Percentiles rank a stretch among this genome's conserved stretches.
Evolutionary conservation across 2,888 invertebrate genomes (phyloP).

Genomic region (Steromphala cineraria): DNA sequence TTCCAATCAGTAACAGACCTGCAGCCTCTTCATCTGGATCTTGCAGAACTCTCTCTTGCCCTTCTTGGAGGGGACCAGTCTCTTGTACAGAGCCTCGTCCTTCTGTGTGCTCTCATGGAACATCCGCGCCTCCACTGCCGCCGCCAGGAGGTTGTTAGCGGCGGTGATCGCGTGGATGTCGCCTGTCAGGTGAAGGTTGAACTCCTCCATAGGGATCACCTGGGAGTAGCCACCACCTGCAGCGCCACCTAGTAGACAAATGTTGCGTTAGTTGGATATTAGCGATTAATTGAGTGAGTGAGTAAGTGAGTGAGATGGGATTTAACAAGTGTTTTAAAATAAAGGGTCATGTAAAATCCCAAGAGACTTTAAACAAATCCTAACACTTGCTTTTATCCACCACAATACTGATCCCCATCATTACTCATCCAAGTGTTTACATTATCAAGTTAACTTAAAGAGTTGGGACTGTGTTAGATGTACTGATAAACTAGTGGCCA

Average conservation of each 20-base stretch:
- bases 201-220: conserved; percentile 99
- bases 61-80: conserved; percentile 90
- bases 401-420: too few relatives aligned
- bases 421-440: too few relatives aligned
- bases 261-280: too few relatives aligned
- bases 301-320: too few relatives aligned
- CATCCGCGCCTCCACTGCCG: conserved; percentile 96
- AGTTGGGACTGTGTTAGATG: too few relatives aligned
- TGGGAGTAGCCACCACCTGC: conserved; percentile 98
- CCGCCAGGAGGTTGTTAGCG: conserved; percentile 97
- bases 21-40: conserved; percentile 85
- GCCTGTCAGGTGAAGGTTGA: conserved; percentile 96
- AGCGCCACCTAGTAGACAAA: conserved; percentile 84
- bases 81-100: conserved; percentile 87
- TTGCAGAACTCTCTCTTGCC: conserved; percentile 88
- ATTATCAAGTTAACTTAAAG: too few relatives aligned
- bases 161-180: conserved; percentile 99
- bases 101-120: conserved; percentile 97
- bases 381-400: too few relatives aligned
- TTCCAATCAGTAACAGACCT: conserved; percentile 59
- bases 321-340: too few relatives aligned
- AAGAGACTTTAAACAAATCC: too few relatives aligned
- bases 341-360: too few relatives aligned
- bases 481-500: too few relatives aligned
- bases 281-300: too few relatives aligned